Evolutionary conservation across 2,888 invertebrate species (phyloP), one percentile per base, ranked within the genome.

Genomic region (Sinohyriopsis cumingii): DNA sequence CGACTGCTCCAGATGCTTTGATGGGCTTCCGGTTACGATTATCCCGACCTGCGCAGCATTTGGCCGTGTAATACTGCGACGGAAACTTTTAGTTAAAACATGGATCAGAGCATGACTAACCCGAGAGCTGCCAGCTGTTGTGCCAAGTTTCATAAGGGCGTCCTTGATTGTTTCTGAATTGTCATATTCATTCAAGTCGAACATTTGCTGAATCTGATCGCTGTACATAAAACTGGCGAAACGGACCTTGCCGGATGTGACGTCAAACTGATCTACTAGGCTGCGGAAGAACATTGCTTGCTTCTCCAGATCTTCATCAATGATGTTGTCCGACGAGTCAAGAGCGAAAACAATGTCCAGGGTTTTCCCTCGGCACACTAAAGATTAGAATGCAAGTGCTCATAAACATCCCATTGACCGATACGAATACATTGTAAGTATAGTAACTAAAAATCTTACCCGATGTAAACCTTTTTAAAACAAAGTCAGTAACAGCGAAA

Each of bases 221-320:
- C 82, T 82, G 22, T 82, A 87, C n/a, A 84, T 75, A 12, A 85
- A 70, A 6, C 85, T 77, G 5, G 83, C 85, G 5, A 87, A 80
- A 22, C 88, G 71, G 0, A 84, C 86, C 24, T 65, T 73, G 9
- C 82, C 75, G 0, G 72, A 72, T 2, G 78, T 75, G 33, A 87
- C 73, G 63, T 82, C 80, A 65, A 88, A 76, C 25, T 72, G 75
- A n/a, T 79, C 74, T 12, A 83, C 72, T 57, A 87, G 72, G 45
- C 82, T 78, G 55, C 80, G 70, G 24, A 86, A 82, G 65, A 88
- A 88, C 18, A 79, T 73, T 24, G 85, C 73, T 73, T 87, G 85
- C 59, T 82, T 78, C 72, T 81, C 73, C 73, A 86, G 84, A 68
- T 85, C 84, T 19, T 73, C 68, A 22, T 81, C 74, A 33, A 73